Evolutionary conservation across 1,140 invertebrate genomes (phyloP).

Genomic region (Tetraneura akinire): DNA sequence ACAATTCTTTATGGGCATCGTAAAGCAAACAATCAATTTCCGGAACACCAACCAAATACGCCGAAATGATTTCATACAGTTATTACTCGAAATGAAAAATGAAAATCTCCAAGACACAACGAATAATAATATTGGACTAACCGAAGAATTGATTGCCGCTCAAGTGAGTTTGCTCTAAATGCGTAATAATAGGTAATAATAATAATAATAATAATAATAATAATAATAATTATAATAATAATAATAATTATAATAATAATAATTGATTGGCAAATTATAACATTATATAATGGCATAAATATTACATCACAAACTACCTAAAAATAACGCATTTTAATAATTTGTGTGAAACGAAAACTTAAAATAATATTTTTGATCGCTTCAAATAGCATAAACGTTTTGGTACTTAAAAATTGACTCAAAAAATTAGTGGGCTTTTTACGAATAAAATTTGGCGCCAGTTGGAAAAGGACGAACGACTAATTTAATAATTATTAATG

Average conservation of each 20-base stretch:
- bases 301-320: conserved; percentile 50
- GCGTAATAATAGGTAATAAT: too few species aligned
- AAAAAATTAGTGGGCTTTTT: background rate
- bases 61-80: conserved; percentile 60
- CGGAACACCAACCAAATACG: conserved; percentile 59
- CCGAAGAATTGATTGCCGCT: conserved; percentile 58
- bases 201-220: too few species aligned
- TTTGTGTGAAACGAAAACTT: conserved; percentile 21
- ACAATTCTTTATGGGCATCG: conserved; percentile 61
- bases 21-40: conserved; percentile 60
- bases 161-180: conserved; percentile 65
- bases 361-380: conserved; percentile 43
- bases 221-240: too few species aligned
- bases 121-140: conserved; percentile 14
- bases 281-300: conserved; percentile 47
- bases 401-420: conserved; percentile 21
- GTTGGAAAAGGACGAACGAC: background rate
- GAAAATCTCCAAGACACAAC: conserved; percentile 21
- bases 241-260: too few species aligned
- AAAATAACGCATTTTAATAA: conserved; percentile 23
- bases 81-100: conserved; percentile 55
- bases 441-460: background rate
- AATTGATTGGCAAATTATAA: conserved; percentile 44
- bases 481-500: too few species aligned
- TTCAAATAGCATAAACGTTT: conserved; percentile 47